Evolutionary conservation across 2,888 invertebrate species (phyloP).

Genomic region (Aphidius colemani): DNA sequence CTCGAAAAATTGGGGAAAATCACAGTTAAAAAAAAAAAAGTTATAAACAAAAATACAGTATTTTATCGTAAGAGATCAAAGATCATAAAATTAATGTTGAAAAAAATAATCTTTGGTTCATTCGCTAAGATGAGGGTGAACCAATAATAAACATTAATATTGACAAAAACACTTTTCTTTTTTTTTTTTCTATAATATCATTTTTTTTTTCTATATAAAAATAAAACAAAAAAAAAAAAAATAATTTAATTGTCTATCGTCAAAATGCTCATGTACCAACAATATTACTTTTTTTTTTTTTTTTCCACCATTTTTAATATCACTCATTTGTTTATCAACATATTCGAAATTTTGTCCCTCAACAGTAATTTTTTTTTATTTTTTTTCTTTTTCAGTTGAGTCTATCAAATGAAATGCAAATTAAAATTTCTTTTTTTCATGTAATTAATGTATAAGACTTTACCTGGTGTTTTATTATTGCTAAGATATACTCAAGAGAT

Average conservation of each 20-base stretch:
- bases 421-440: no score
- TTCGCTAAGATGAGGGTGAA: constrained; percentile 20
- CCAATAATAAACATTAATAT: constrained; percentile 19
- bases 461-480: constrained; percentile 20
- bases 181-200: neutral
- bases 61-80: constrained; percentile 4
- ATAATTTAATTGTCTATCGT: constrained; percentile 17
- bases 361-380: neutral
- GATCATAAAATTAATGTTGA: constrained; percentile 21
- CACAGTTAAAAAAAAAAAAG: constrained; percentile 18
- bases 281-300: constrained; percentile 1
- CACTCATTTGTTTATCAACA: constrained; percentile 9
- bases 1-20: constrained; percentile 21
- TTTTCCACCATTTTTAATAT: constrained; percentile 14
- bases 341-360: constrained; percentile 10
- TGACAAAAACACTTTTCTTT: neutral
- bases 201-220: constrained; percentile 6
- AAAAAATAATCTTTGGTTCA: constrained; percentile 22
- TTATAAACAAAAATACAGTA: constrained; percentile 3
- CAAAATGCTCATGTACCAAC: constrained; percentile 2
- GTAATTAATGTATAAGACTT: neutral
- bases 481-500: constrained; percentile 1
- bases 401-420: constrained; percentile 29
- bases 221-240: constrained; percentile 9
- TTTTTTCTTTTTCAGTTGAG: constrained; percentile 8